These are phyloP conservation scores for Orthosia gothica DNA, from an alignment of 2,888 invertebrate species.

Conservation along the genomic window DNA sequence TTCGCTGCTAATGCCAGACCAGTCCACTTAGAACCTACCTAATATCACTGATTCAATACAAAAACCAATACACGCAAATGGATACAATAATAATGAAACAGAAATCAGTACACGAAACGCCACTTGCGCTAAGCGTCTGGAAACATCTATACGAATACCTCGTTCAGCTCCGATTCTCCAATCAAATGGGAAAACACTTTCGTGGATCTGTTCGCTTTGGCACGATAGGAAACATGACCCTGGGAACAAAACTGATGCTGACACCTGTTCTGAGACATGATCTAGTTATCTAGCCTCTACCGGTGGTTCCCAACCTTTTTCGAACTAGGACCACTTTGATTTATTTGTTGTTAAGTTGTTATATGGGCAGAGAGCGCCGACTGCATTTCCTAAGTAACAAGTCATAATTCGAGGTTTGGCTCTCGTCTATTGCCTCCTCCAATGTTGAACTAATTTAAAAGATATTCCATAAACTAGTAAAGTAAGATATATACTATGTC, in stretches of 20 bases:
- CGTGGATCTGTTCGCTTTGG: slow-evolving; percentile 39
- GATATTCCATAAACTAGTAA: no score
- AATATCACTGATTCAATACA: neutral
- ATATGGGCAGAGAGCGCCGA: no score
- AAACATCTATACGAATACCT: slow-evolving; percentile 24
- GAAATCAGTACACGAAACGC: slow-evolving; percentile 34
- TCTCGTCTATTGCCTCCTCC: no score
- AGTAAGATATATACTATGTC: no score
- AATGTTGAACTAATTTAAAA: no score
- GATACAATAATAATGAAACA: slow-evolving; percentile 37
- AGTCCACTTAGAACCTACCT: neutral
- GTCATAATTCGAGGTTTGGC: no score
- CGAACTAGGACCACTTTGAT: no score
- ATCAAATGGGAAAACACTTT: slow-evolving; percentile 38
- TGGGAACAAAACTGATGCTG: slow-evolving; percentile 51
- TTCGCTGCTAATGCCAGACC: neutral
- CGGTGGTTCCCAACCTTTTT: no score
- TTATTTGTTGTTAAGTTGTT: no score
- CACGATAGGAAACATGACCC: slow-evolving; percentile 34
- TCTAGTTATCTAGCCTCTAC: slow-evolving; percentile 29
- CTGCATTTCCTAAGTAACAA: no score
- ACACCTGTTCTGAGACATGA: slow-evolving; percentile 36
- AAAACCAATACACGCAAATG: slow-evolving; percentile 15
- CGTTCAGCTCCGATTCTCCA: slow-evolving; percentile 35
- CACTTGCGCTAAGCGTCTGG: slow-evolving; percentile 32